These are phyloP conservation scores for Nyctereutes procyonoides DNA, from an alignment of 2,113 vertebrate species.

Conservation along the genomic window DNA sequence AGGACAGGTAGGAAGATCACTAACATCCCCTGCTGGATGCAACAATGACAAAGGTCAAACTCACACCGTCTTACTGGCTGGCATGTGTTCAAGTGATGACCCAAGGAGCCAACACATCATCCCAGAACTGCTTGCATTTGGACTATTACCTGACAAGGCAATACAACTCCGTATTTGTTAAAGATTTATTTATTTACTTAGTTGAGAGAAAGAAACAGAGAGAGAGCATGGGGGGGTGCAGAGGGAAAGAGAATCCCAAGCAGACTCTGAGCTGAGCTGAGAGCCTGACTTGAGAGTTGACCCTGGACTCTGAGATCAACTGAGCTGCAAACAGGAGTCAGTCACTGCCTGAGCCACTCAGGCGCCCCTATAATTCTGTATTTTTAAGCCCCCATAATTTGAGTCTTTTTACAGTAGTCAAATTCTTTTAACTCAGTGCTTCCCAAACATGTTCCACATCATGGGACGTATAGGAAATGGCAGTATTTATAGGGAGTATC, in stretches of 20 bases:
- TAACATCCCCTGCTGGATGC: background rate
- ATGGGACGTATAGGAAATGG: background rate
- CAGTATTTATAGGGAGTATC: background rate
- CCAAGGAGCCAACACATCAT: background rate
- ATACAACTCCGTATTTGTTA: background rate
- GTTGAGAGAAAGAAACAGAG: background rate
- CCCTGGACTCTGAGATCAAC: background rate
- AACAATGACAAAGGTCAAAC: background rate
- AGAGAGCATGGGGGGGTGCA: background rate
- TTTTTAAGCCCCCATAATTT: constrained; percentile 36
- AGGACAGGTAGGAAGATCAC: background rate
- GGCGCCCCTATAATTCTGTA: background rate
- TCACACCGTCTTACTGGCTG: background rate
- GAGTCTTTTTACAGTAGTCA: background rate
- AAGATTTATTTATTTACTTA: background rate
- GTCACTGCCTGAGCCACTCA: background rate
- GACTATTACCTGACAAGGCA: background rate
- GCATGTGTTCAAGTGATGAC: no score
- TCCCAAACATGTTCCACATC: background rate
- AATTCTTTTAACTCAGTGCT: background rate
- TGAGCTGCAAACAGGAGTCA: background rate
- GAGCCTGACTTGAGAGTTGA: background rate
- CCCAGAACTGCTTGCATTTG: background rate
- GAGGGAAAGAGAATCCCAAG: background rate
- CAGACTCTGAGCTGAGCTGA: background rate